Percentiles rank a stretch among this genome's conserved stretches.
Evolutionary conservation across 2,113 vertebrate species (phyloP).

Genomic region (Channa maculata): DNA sequence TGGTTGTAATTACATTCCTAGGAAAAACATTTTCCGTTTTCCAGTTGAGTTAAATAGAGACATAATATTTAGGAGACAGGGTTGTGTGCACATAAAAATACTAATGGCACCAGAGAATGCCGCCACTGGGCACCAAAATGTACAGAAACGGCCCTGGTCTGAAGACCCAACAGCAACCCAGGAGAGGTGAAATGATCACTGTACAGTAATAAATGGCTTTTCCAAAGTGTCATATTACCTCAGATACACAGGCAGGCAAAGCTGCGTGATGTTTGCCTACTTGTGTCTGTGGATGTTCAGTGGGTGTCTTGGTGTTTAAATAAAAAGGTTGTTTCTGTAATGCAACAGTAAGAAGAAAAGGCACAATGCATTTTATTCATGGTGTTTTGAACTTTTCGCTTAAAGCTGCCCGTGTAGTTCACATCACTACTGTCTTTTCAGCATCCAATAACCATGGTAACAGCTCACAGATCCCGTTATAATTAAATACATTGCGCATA

Average conservation of each 20-base stretch:
- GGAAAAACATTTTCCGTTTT: too few species aligned
- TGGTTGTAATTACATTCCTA: too few species aligned
- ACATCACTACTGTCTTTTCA: slow-evolving; percentile 19
- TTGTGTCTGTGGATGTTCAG: neutral
- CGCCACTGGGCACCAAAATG: too few species aligned
- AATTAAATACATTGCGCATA: slow-evolving; percentile 52
- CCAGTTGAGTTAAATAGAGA: too few species aligned
- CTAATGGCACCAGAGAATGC: too few species aligned
- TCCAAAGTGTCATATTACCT: neutral
- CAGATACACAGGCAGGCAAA: neutral
- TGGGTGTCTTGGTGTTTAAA: too few species aligned
- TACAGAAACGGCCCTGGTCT: too few species aligned
- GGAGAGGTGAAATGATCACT: neutral
- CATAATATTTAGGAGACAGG: too few species aligned
- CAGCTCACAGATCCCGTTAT: slow-evolving; percentile 40
- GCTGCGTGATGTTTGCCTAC: neutral
- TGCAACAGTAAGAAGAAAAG: neutral
- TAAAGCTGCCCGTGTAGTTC: slow-evolving; percentile 4
- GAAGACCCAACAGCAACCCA: too few species aligned
- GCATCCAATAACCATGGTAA: slow-evolving; percentile 33
- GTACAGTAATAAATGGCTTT: neutral
- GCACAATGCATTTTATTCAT: neutral
- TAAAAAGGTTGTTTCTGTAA: neutral
- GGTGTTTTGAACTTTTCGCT: neutral
- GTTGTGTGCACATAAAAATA: too few species aligned